phyloP scores from a whole-genome alignment of 2,113 vertebrate genomes.

The Psittacus erithacus region DNA sequence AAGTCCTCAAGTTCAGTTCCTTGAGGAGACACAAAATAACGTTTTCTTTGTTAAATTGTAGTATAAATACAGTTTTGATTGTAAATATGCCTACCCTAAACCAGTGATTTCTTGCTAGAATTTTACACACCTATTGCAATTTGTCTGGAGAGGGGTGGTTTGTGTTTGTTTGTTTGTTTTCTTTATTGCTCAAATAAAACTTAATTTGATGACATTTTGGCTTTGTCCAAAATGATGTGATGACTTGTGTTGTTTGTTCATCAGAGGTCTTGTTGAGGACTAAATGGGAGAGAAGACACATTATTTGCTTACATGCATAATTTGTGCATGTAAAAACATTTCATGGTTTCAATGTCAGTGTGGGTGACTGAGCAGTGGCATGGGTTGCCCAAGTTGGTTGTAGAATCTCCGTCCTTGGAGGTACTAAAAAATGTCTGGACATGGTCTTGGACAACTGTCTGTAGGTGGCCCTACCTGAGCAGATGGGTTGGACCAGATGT shows the following conservation, averaged over 20 bases:
- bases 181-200: background rate
- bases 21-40: background rate
- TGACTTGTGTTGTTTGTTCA: background rate
- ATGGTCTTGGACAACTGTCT: accelerated
- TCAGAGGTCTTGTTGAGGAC: background rate
- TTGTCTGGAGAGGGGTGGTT: background rate
- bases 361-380: background rate
- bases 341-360: background rate
- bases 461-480: background rate
- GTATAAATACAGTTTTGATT: background rate
- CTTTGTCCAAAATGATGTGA: background rate
- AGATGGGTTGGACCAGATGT: background rate
- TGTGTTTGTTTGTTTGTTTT: background rate
- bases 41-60: conserved; percentile 29
- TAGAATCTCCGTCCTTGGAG: background rate
- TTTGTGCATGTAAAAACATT: background rate
- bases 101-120: background rate
- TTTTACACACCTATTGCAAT: background rate
- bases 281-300: background rate
- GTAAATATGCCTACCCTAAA: background rate
- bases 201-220: background rate
- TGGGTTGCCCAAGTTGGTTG: background rate
- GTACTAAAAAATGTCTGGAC: background rate
- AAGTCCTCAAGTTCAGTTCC: conserved; percentile 7
- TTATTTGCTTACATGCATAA: background rate